These are phyloP conservation scores for Pachyrhynchus sulphureomaculatus DNA, from an alignment of 1,140 invertebrate species.

Conservation along the genomic window DNA sequence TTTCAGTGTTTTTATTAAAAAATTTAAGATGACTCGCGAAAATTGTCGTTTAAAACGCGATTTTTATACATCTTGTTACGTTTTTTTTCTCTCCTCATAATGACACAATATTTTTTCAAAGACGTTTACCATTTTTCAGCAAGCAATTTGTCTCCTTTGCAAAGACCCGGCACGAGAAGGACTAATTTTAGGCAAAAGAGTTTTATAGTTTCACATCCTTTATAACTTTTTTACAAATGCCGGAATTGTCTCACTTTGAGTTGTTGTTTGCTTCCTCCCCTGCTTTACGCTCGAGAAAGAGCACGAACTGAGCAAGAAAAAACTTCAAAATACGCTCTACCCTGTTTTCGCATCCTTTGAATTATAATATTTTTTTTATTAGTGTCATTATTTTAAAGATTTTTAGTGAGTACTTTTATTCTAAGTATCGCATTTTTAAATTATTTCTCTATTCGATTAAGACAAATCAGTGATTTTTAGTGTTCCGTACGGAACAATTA, in stretches of 20 bases:
- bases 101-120: too few species aligned
- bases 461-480: too few species aligned
- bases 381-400: background rate
- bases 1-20: too few species aligned
- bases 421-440: too few species aligned
- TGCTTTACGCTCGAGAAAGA: slow-evolving; percentile 28
- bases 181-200: slow-evolving; percentile 44
- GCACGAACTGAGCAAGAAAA: slow-evolving; percentile 27
- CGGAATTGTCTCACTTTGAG: slow-evolving; percentile 40
- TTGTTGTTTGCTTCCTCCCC: slow-evolving; percentile 35
- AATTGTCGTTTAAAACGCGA: too few species aligned
- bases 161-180: slow-evolving; percentile 30
- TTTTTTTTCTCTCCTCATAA: too few species aligned
- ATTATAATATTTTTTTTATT: slow-evolving; percentile 34
- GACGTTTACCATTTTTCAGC: slow-evolving; percentile 3
- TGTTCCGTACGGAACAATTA: too few species aligned
- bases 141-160: slow-evolving; percentile 46
- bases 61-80: too few species aligned
- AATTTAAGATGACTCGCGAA: too few species aligned
- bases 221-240: slow-evolving; percentile 41
- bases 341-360: slow-evolving; percentile 13
- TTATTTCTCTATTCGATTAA: too few species aligned
- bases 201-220: slow-evolving; percentile 43
- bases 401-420: too few species aligned
- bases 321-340: slow-evolving; percentile 19